Evolutionary conservation across 2,113 vertebrate genomes (phyloP).

Genomic region (Piliocolobus tephrosceles): DNA sequence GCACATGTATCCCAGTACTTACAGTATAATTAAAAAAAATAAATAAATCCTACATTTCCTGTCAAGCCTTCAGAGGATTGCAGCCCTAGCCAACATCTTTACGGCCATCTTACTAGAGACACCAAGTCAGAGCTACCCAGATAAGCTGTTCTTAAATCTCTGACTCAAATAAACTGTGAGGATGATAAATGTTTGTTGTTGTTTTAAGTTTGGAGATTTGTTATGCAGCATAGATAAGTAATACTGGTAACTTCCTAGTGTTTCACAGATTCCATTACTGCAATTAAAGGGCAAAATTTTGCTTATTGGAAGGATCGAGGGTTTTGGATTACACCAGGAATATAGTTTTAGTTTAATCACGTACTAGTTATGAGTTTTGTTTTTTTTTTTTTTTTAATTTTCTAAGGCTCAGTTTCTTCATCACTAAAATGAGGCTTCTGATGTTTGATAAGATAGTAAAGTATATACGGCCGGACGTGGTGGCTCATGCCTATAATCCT

Average conservation of each 20-base stretch:
- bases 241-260: not conserved
- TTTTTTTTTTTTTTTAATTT: not conserved
- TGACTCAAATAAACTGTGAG: not conserved
- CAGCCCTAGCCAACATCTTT: not conserved
- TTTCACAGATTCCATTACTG: not conserved
- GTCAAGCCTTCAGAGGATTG: not conserved
- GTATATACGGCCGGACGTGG: not conserved
- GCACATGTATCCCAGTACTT: no score
- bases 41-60: not conserved
- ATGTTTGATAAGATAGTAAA: not conserved
- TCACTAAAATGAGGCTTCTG: not conserved
- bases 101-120: not conserved
- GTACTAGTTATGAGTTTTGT: not conserved
- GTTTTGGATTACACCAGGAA: not conserved
- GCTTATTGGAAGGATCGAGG: not conserved
- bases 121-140: not conserved
- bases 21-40: no score
- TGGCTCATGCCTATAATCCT: no score
- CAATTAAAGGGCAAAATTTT: not conserved
- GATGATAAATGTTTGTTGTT: not conserved
- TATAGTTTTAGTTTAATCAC: not conserved
- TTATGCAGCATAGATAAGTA: not conserved
- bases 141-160: not conserved
- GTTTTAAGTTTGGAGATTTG: not conserved
- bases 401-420: not conserved